Evolutionary conservation across 2,888 invertebrate genomes (phyloP).

Genomic region (Hybos culiciformis): DNA sequence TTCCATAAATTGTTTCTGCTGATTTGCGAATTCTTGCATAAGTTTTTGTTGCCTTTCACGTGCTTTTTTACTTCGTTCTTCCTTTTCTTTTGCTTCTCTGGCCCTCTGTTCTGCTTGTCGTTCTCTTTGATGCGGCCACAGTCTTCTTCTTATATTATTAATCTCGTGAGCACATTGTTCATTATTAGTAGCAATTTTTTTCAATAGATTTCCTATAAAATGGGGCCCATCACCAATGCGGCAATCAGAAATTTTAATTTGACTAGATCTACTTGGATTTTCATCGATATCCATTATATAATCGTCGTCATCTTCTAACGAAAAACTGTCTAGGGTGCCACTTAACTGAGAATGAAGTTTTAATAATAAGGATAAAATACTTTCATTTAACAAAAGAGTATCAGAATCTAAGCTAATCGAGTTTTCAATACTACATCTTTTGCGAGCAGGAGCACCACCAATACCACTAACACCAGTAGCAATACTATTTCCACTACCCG

Average conservation of each 20-base stretch:
- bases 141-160: conserved; percentile 50
- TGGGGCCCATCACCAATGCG: conserved; percentile 70
- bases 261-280: conserved; percentile 8
- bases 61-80: conserved; percentile 69
- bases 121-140: conserved; percentile 75
- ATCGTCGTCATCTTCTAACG: conserved; percentile 32
- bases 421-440: conserved; percentile 26
- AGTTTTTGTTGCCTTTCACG: conserved; percentile 82
- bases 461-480: conserved; percentile 13
- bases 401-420: conserved; percentile 35
- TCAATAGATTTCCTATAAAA: conserved; percentile 69
- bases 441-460: conserved; percentile 17
- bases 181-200: conserved; percentile 59
- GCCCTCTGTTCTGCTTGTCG: conserved; percentile 60
- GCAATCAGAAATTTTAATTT: conserved; percentile 27
- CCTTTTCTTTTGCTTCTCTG: conserved; percentile 51
- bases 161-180: conserved; percentile 54
- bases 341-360: conserved; percentile 84
- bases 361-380: conserved; percentile 75
- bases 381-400: conserved; percentile 61
- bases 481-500: conserved; percentile 16
- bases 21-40: conserved; percentile 84
- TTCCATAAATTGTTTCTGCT: conserved; percentile 85
- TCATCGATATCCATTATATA: conserved; percentile 24
- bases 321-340: conserved; percentile 69